Evolutionary conservation across 2,888 invertebrate genomes (phyloP), one percentile per base, ranked within the genome.

Genomic region (Pristionchus japonicus): DNA sequence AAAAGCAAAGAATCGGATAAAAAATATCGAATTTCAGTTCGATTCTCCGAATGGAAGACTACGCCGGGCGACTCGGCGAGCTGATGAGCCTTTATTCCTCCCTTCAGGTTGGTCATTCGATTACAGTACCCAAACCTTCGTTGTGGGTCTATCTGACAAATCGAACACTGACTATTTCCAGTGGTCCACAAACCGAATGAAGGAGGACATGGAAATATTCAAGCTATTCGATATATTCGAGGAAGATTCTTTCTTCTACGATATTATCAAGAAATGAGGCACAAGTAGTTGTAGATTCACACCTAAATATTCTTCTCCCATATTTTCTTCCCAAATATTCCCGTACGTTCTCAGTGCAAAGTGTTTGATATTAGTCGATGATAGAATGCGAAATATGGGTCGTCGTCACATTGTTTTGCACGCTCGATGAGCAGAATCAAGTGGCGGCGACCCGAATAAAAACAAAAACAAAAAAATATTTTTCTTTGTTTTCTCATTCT

Each of bases 201-300:
- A 87, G 87, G 90, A 90, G 86, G 89, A 90, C 86, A 85, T 90
- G 84, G 90, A 90, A 82, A 87, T 90, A 34, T 89, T 88, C 77
- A 90, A 89, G 49, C 74, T 90, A 11, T 89, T 90, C 47, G 90
- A 90, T 74, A 86, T 86, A 3, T 87, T 89, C 82, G 80, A 64
- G 31, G 82, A 89, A 47, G 86, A 88, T 86, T 88, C 89, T 11
- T 89, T 89, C 86, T 74, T 89, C 52, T 87, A 89, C 74, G 89
- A 89, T 77, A 86, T 89, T 77, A 77, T 89, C 61, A 80, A 83
- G 52, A 88, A 43, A 52, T 84, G 84, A 86, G 23, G 43, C n/a
- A 34, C 37, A 61, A 64, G 23, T 85, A 43, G 61, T 52, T 47
- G 77, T 77, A 77, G 77, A 77, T 77, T n/a, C 77, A 77, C n/a